Percentiles rank a stretch among this genome's conserved stretches.
Conservation (phyloP, 2,113 vertebrate species). For the Poicephalus gulielmi region DNA sequence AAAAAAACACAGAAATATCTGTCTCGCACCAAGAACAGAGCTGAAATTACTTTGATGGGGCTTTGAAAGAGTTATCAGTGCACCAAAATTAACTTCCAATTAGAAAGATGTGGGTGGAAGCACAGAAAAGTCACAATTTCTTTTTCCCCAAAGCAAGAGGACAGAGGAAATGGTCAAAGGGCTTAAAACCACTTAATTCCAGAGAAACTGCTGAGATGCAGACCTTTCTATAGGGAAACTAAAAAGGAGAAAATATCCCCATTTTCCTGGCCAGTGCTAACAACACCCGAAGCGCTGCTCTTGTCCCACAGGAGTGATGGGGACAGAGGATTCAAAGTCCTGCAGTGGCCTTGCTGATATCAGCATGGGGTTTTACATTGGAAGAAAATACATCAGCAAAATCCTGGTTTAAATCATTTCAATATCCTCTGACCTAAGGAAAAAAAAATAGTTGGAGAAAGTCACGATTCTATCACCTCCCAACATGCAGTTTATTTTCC, state of each 20-base stretch:
- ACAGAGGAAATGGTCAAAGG: background rate
- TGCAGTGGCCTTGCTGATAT: background rate
- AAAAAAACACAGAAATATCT: background rate
- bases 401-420: background rate
- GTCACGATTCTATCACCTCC: background rate
- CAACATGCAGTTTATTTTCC: background rate
- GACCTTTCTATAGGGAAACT: background rate
- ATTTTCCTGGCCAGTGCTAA: background rate
- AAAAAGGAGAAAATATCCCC: background rate
- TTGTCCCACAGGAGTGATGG: fast-evolving
- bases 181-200: background rate
- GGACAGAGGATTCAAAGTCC: background rate
- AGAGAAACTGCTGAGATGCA: background rate
- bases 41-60: background rate
- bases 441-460: background rate
- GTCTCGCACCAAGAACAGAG: background rate
- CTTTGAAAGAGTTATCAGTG: background rate
- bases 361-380: background rate
- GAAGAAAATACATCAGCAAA: background rate
- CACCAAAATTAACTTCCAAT: background rate
- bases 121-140: background rate
- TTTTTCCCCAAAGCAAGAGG: background rate
- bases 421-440: background rate
- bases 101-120: background rate
- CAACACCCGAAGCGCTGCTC: background rate